Percentiles rank a stretch among this genome's conserved stretches.
phyloP scores from a whole-genome alignment of 92 coral and sea anemone genomes.

The Palythoa heliodiscus region DNA sequence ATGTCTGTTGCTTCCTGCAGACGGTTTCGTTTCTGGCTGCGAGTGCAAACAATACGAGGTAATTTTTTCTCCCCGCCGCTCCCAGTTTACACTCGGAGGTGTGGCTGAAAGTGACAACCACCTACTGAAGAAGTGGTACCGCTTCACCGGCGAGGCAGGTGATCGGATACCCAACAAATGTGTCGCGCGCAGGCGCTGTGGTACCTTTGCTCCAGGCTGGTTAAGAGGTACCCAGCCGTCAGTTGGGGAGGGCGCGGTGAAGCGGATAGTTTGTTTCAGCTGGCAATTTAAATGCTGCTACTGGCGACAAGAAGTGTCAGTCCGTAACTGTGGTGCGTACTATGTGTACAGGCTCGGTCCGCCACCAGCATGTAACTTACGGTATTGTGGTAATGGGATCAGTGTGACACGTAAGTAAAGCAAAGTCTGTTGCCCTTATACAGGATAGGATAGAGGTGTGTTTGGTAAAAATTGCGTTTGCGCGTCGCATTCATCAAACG shows the following conservation, averaged over 20 bases:
- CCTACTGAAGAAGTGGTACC: slow-evolving; percentile 51
- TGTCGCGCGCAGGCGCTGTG: slow-evolving; percentile 48
- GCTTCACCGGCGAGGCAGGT: slow-evolving; percentile 62
- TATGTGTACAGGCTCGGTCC: slow-evolving; percentile 42
- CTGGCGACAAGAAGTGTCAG: slow-evolving; percentile 28
- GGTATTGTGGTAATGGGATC: slow-evolving; percentile 43
- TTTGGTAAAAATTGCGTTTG: no score
- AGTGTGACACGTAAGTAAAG: not conserved
- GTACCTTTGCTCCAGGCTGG: slow-evolving; percentile 72
- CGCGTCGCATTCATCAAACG: no score
- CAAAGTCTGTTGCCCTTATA: no score
- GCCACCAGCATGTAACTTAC: slow-evolving; percentile 46
- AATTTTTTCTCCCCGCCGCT: slow-evolving; percentile 8
- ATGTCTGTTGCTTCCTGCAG: not conserved
- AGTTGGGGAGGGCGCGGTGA: slow-evolving; percentile 48
- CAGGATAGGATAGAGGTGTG: no score
- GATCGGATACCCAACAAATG: slow-evolving; percentile 54
- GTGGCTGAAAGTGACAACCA: slow-evolving; percentile 40
- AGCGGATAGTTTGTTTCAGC: slow-evolving; percentile 56
- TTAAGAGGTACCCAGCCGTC: slow-evolving; percentile 53
- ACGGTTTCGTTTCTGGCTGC: not conserved
- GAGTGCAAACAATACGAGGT: slow-evolving; percentile 16
- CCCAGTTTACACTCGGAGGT: slow-evolving; percentile 3
- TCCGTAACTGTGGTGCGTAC: slow-evolving; percentile 63
- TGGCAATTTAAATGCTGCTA: slow-evolving; percentile 55